A percentile compares a stretch with the other conserved stretches of the same genome.
phyloP scores from a whole-genome alignment of 2,797 vertebrate genomes.

The Halcyon smyrnensis region DNA sequence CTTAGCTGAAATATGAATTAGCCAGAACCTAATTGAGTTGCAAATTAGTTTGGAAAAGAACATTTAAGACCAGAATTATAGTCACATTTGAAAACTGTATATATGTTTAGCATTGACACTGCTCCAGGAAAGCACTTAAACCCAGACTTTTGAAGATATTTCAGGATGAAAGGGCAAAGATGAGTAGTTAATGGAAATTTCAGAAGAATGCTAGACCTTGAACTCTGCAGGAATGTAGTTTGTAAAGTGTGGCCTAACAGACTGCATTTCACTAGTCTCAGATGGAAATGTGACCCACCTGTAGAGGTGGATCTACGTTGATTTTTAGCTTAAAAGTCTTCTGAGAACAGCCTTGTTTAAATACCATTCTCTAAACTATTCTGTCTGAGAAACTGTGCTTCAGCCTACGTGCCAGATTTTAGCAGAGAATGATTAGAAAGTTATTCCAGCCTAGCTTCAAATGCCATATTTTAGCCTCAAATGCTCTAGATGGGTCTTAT shows the following conservation, averaged over 20 bases:
- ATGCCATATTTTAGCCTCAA: background rate
- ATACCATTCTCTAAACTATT: slow-evolving; percentile 30
- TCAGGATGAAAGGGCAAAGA: background rate
- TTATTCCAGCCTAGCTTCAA: background rate
- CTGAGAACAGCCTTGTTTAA: slow-evolving; percentile 20
- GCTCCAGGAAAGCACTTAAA: slow-evolving; percentile 39
- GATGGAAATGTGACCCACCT: background rate
- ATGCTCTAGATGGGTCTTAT: background rate
- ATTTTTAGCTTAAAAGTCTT: slow-evolving; percentile 2
- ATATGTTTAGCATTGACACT: background rate
- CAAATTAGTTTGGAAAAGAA: slow-evolving; percentile 34
- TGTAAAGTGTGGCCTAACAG: background rate
- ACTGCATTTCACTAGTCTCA: background rate
- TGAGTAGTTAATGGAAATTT: background rate
- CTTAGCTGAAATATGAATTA: background rate
- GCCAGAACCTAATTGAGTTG: background rate
- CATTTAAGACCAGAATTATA: background rate
- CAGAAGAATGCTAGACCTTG: background rate
- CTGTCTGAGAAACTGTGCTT: slow-evolving; percentile 24
- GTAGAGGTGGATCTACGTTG: background rate
- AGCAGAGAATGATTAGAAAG: background rate
- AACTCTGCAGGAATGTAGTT: background rate
- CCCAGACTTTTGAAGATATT: background rate
- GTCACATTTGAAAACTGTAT: background rate
- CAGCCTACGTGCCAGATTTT: slow-evolving; percentile 23